A percentile compares a stretch with the other conserved stretches of the same genome.
These are phyloP conservation scores for Nothobranchius furzeri DNA, from an alignment of 2,113 vertebrate genomes.

Conservation along the genomic window DNA sequence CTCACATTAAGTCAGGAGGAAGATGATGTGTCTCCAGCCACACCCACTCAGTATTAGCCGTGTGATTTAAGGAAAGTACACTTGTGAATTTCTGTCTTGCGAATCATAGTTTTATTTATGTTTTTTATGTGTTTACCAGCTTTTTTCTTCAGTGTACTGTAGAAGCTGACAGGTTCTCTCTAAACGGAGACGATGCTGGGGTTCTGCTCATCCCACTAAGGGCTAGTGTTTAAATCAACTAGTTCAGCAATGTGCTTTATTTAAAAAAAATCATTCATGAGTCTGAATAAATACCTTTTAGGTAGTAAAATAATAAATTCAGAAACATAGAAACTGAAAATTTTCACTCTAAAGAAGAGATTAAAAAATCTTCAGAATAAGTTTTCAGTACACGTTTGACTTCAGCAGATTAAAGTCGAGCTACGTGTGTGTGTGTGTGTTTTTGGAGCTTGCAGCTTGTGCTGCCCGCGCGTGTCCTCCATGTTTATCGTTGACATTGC, in stretches of 20 bases:
- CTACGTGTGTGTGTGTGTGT: neutral
- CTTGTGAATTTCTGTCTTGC: neutral
- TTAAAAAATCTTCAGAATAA: too few species aligned
- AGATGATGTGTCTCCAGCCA: conserved; percentile 12
- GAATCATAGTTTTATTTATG: conserved; percentile 2
- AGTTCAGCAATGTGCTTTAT: neutral
- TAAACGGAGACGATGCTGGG: conserved; percentile 1
- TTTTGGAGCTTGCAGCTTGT: conserved; percentile 27
- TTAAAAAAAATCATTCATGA: too few species aligned
- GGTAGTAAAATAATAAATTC: too few species aligned
- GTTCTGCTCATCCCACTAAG: conserved; percentile 37
- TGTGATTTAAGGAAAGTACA: conserved; percentile 14
- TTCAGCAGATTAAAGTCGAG: neutral
- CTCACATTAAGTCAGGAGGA: conserved; percentile 57
- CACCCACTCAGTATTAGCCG: conserved; percentile 55
- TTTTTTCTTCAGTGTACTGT: conserved; percentile 17
- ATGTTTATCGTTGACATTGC: conserved; percentile 60
- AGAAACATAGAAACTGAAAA: neutral
- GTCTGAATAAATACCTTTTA: too few species aligned
- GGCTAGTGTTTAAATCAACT: conserved; percentile 9
- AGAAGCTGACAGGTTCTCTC: conserved; percentile 13
- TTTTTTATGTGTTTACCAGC: neutral
- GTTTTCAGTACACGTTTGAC: conserved; percentile 17
- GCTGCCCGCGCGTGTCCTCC: conserved; percentile 41
- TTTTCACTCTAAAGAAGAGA: neutral